A percentile compares a stretch with the other conserved stretches of the same genome.
phyloP scores from a whole-genome alignment of 1,140 invertebrate species.

The Drosophila tani region DNA sequence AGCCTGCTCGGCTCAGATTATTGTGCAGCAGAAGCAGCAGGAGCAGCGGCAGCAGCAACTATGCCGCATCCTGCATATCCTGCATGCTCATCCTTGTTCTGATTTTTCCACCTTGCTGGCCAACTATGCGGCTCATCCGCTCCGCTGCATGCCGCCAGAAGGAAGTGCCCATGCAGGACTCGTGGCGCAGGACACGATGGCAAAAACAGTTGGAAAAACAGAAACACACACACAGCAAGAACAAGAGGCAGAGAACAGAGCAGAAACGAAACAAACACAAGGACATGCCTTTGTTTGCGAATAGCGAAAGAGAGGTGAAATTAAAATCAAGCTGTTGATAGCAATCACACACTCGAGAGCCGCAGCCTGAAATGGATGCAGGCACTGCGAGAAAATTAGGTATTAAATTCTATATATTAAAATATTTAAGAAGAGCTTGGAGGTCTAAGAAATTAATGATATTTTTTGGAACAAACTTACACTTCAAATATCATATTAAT shows the following conservation, averaged over 20 bases:
- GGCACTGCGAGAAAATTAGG: neutral
- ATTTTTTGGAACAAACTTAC: too few relatives aligned
- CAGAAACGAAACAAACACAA: conserved; percentile 22
- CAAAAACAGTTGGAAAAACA: conserved; percentile 48
- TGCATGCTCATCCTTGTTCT: conserved; percentile 37
- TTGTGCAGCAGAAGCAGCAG: conserved; percentile 18
- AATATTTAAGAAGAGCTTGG: too few relatives aligned
- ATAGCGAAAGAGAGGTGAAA: conserved; percentile 50
- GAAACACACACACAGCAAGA: conserved; percentile 15
- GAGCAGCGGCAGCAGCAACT: conserved; percentile 5
- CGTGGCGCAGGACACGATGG: conserved; percentile 49
- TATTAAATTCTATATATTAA: too few relatives aligned
- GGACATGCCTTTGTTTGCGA: conserved; percentile 28
- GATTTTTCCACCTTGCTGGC: conserved; percentile 78
- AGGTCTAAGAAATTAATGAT: too few relatives aligned
- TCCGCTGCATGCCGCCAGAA: conserved; percentile 60
- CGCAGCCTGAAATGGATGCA: conserved; percentile 50
- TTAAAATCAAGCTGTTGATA: conserved; percentile 82
- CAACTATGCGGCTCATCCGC: conserved; percentile 79
- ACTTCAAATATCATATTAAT: too few relatives aligned
- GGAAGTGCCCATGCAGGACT: conserved; percentile 58
- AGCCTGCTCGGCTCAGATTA: conserved; percentile 11
- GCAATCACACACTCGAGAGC: conserved; percentile 76
- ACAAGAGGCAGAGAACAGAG: neutral
- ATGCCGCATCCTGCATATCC: conserved; percentile 33